Evolutionary conservation across 2,113 vertebrate species (phyloP), one percentile per base, ranked within the genome.

Genomic region (Cygnus buccinator): DNA sequence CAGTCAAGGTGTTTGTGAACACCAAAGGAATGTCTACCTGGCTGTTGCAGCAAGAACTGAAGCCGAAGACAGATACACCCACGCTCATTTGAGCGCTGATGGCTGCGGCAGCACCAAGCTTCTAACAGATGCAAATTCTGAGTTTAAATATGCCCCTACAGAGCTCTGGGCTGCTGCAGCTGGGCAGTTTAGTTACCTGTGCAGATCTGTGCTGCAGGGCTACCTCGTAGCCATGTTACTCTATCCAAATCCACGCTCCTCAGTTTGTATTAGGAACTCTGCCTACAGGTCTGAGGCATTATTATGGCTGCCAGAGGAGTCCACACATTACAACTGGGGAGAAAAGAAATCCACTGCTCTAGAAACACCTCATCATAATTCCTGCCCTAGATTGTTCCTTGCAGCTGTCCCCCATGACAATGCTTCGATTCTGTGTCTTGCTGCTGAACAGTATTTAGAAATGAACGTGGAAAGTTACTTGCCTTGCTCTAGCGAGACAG

Each of bases 71-170:
- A 29, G 59, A 44, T 52, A 63, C 95, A 54, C 90, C 88, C 82
- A 14, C 79, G 0, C 70, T 7, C 19, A 11, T 67, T 22, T 16
- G n/a, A 88, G 67, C 62, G 7, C 1, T 2, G 8, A 12, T 1
- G 43, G 79, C 77, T 78, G 78, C 89, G 35, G 76, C 75, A n/a
- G 68, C 89, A 67, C 28, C 57, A 0, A n/a, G 18, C 92, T 84
- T 67, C 74, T 13, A 82, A 87, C 65, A 72, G 48, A 78, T 72
- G 87, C 84, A 75, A 91, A 84, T 87, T 29, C 46, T 68, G 54
- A 77, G 70, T 13, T 80, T 80, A 9, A 92, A 54, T 58, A 20
- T 73, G 86, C 10, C 89, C 59, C 43, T 65, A 31, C 54, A 1
- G 86, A 86, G 83, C 81, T 70, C 84, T 4, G 46, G 39, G 71